Evolutionary conservation across 2,888 invertebrate species (phyloP), one percentile per base, ranked within the genome.

Genomic region (Stenchaetothrips biformis): DNA sequence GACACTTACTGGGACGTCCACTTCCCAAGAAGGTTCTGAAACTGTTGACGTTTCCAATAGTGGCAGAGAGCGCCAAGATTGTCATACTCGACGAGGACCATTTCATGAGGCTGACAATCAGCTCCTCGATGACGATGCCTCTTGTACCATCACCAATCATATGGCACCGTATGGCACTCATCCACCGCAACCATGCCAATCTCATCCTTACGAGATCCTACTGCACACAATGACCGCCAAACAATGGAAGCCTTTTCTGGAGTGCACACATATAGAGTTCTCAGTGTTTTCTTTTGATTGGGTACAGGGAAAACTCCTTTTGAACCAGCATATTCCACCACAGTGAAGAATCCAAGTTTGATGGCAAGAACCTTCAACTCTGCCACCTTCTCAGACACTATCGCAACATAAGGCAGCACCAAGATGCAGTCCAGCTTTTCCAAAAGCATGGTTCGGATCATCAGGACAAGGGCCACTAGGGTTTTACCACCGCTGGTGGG

Each of bases 181-280:
- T 62, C 62, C 13, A 62, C 13, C 6, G 18, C 62, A 62, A 62
- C 18, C 6, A 62, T 9, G 18, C 62, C 62, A 62, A 62, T 62
- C 18, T 62, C 18, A 16, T 6, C 62, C 62, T 18, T 18, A 18
- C 13, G 18, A 6, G 13, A 18, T 62, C 6, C 13, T 62, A 6
- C 13, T 16, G 9, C 18, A 6, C 13, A 16, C 13, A 62, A 8
- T 9, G 8, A 6, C 62, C 62, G 8, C 62, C 62, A 62, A 6
- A 62, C 62, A 18, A 18, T 18, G 9, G 13, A 9, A 62, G 62
- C 62, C 18, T 62, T 62, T 18, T 62, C 62, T 6, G 18, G 6
- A 18, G 62, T 62, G 18, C 62, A 62, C 62, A 62, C 62, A 62
- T n/a, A n/a, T n/a, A n/a, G n/a, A n/a, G n/a, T n/a, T n/a, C n/a